Conservation (phyloP, 2,113 vertebrate species). For the Lampris incognitus region DNA sequence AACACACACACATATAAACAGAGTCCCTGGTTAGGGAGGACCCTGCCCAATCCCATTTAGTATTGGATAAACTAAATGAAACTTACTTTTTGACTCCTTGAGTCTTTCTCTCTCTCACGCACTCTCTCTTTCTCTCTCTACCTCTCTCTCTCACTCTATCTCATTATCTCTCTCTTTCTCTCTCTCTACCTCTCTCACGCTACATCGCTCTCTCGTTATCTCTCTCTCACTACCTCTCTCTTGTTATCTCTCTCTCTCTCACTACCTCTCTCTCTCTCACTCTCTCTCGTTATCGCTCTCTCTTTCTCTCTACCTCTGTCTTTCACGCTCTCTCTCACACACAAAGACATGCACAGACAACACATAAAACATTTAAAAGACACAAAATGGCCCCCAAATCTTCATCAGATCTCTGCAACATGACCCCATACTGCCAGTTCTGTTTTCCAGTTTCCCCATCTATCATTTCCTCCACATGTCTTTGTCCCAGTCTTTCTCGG, state of each 20-base stretch:
- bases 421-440: constrained; percentile 1
- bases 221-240: no score
- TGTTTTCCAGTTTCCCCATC: constrained; percentile 12
- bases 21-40: no score
- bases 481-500: neutral
- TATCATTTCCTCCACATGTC: neutral
- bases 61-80: neutral
- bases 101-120: neutral
- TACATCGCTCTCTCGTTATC: no score
- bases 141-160: no score
- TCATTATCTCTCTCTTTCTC: no score
- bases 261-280: no score
- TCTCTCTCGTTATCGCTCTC: no score
- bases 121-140: no score
- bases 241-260: no score
- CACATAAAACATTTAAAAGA: neutral
- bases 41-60: no score
- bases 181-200: no score
- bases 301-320: no score
- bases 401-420: constrained; percentile 1
- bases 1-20: constrained; percentile 47
- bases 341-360: neutral
- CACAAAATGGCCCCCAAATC: constrained; percentile 1
- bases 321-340: neutral
- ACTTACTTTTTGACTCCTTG: neutral